A percentile compares a stretch with the other conserved stretches of the same genome.
Conservation (phyloP, 2,888 invertebrate genomes). For the Yponomeuta plumbellus region DNA sequence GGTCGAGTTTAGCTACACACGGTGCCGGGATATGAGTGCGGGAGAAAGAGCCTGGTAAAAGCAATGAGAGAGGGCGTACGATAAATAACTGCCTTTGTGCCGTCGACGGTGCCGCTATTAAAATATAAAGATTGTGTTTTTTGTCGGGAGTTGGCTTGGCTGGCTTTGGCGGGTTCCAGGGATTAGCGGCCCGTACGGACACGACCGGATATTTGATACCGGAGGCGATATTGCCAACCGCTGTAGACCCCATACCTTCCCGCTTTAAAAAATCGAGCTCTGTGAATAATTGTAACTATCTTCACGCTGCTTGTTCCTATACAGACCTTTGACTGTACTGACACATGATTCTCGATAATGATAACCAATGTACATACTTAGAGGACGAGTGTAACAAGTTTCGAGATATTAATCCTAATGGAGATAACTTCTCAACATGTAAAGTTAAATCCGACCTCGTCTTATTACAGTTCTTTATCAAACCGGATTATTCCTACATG, state of each 20-base stretch:
- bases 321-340: no score
- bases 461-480: no score
- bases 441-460: no score
- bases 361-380: no score
- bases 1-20: conserved; percentile 40
- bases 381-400: no score
- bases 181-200: conserved; percentile 24
- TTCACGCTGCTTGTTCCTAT: no score
- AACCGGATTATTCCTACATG: no score
- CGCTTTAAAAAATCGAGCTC: neutral
- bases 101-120: conserved; percentile 71
- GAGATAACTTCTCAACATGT: no score
- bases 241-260: conserved; percentile 2
- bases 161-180: conserved; percentile 34
- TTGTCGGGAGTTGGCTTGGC: conserved; percentile 47
- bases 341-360: no score
- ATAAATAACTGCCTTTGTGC: conserved; percentile 76
- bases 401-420: no score
- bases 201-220: conserved; percentile 10
- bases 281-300: no score
- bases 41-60: conserved; percentile 51
- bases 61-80: conserved; percentile 76
- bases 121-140: conserved; percentile 72
- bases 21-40: conserved; percentile 45
- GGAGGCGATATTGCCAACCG: neutral